These are phyloP conservation scores for Cetoscarus ocellatus DNA, from an alignment of 2,797 vertebrate species.

Conservation along the genomic window DNA sequence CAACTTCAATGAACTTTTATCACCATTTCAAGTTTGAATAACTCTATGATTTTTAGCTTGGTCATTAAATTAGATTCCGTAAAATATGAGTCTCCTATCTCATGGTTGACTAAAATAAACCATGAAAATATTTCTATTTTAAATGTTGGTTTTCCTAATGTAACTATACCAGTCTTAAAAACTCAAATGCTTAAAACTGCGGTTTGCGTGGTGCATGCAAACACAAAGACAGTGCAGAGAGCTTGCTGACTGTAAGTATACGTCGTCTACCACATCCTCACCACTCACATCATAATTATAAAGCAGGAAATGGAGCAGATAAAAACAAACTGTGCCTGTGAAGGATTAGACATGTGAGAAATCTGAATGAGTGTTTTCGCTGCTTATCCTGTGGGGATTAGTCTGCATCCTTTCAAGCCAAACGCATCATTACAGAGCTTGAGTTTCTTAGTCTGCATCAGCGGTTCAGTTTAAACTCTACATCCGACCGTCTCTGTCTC, in stretches of 20 bases:
- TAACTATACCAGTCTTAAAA: background rate
- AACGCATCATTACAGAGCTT: background rate
- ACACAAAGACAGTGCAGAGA: slow-evolving; percentile 10
- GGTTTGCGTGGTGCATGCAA: slow-evolving; percentile 19
- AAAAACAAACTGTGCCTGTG: slow-evolving; percentile 23
- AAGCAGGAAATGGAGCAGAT: slow-evolving; percentile 6
- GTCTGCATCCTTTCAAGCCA: background rate
- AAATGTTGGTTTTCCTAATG: background rate
- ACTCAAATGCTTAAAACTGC: slow-evolving; percentile 4
- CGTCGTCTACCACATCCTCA: slow-evolving; percentile 39
- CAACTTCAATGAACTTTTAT: no score
- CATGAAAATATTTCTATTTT: no score
- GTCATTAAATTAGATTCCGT: no score
- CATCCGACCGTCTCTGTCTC: slow-evolving; percentile 30
- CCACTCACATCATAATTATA: slow-evolving; percentile 33
- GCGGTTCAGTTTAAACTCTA: slow-evolving; percentile 3
- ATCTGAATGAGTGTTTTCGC: slow-evolving; percentile 12
- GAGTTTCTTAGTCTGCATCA: background rate
- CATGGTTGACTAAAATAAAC: no score
- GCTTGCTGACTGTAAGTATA: slow-evolving; percentile 32
- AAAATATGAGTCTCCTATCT: no score
- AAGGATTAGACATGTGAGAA: slow-evolving; percentile 7
- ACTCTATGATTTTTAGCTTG: no score
- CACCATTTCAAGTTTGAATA: no score
- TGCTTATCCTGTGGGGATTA: slow-evolving; percentile 20